Conservation (phyloP, 2,888 invertebrate genomes). For the Agrenia bidenticulata region DNA sequence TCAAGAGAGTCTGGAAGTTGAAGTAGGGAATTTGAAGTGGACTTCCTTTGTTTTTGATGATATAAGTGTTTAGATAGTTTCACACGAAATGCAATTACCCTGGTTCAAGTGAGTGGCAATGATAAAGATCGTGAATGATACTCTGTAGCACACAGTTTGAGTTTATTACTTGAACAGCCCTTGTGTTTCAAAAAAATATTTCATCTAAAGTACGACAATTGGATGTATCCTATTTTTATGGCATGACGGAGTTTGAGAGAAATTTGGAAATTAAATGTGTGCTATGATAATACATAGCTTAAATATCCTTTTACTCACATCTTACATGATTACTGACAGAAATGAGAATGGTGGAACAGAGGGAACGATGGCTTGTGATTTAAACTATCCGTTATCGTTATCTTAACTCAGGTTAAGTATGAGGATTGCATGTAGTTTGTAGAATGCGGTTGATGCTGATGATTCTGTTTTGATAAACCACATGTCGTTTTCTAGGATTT, state of each 20-base stretch:
- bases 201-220: conserved; percentile 5
- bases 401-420: neutral
- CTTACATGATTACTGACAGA: conserved; percentile 1
- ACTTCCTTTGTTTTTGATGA: conserved; percentile 21
- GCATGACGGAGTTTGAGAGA: neutral
- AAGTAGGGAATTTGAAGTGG: conserved; percentile 2
- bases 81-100: conserved; percentile 19
- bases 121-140: conserved; percentile 16
- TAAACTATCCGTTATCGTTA: neutral
- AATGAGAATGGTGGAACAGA: neutral
- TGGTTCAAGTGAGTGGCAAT: neutral
- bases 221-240: conserved; percentile 7
- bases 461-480: conserved; percentile 4
- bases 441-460: neutral
- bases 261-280: too few species aligned
- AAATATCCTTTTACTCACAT: neutral
- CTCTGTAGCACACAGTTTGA: neutral
- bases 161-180: neutral
- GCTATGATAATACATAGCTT: too few species aligned
- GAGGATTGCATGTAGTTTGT: too few species aligned
- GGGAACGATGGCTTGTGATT: neutral
- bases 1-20: neutral
- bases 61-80: conserved; percentile 18
- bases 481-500: conserved; percentile 1
- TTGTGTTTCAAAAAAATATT: neutral